Percentiles rank a stretch among this genome's conserved stretches.
Conservation (phyloP, 2,113 vertebrate species). For the Piprites chloris region DNA sequence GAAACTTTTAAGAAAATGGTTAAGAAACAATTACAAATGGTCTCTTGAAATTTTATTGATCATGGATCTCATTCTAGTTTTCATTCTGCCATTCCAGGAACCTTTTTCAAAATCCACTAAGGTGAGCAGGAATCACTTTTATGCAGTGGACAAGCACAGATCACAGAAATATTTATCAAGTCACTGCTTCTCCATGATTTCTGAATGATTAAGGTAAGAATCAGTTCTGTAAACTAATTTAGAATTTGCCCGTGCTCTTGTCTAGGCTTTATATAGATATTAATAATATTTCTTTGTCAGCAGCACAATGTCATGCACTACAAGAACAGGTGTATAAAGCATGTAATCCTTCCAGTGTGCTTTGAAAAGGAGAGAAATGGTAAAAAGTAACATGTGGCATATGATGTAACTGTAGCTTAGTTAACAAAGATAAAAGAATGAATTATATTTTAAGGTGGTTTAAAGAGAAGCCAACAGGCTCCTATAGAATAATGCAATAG, state of each 20-base stretch:
- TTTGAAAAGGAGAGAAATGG: neutral
- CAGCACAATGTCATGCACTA: neutral
- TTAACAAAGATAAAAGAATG: neutral
- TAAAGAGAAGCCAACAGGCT: neutral
- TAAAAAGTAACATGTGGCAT: neutral
- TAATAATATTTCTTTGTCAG: neutral
- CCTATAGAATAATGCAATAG: neutral
- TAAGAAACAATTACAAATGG: neutral
- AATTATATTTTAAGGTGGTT: neutral
- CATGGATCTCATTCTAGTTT: neutral
- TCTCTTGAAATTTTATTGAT: neutral
- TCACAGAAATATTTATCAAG: neutral
- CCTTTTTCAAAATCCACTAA: neutral
- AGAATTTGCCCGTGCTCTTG: neutral
- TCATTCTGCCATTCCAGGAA: neutral
- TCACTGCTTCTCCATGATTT: neutral
- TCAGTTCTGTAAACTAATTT: neutral
- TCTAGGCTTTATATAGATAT: neutral
- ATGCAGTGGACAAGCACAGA: neutral
- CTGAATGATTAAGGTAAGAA: neutral
- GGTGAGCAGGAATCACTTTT: neutral
- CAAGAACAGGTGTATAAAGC: neutral
- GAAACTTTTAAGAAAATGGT: neutral
- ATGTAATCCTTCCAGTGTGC: neutral
- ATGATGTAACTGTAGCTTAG: accelerated